Percentiles rank a stretch among this genome's conserved stretches.
Conservation (phyloP, 2,113 vertebrate species). For the Platycercus adscitus region DNA sequence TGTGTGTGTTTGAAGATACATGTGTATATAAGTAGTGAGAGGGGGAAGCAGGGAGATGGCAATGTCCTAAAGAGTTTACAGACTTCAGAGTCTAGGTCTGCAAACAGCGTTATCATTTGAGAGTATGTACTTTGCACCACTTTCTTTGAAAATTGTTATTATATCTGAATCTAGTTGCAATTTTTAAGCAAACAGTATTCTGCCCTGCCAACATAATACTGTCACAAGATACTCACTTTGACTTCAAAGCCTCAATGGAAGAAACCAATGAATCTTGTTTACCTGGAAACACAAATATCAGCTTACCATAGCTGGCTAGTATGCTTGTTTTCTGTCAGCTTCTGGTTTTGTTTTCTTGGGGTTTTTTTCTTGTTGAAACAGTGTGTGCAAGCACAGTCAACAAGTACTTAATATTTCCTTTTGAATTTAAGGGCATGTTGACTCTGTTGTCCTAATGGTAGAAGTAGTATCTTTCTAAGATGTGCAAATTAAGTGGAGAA, state of each 20-base stretch:
- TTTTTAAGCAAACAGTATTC: background rate
- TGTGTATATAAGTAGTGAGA: background rate
- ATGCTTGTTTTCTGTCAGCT: background rate
- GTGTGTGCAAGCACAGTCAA: background rate
- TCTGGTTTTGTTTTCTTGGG: background rate
- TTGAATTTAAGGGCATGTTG: background rate
- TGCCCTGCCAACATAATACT: background rate
- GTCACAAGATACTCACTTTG: background rate
- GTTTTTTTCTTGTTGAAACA: background rate
- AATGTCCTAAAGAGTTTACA: background rate
- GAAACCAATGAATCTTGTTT: constrained; percentile 36
- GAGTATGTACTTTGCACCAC: background rate
- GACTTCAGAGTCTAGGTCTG: background rate
- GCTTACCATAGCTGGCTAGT: background rate
- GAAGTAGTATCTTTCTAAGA: background rate
- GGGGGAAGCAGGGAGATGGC: background rate
- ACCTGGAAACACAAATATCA: background rate
- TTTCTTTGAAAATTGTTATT: background rate
- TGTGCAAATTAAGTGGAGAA: background rate
- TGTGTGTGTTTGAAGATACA: background rate
- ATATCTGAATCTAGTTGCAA: background rate
- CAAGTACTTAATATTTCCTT: background rate
- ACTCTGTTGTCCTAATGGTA: background rate
- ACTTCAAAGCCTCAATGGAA: background rate
- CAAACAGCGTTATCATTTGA: background rate